phyloP scores from a whole-genome alignment of 2,888 invertebrate genomes.

The Octodonta nipae region DNA sequence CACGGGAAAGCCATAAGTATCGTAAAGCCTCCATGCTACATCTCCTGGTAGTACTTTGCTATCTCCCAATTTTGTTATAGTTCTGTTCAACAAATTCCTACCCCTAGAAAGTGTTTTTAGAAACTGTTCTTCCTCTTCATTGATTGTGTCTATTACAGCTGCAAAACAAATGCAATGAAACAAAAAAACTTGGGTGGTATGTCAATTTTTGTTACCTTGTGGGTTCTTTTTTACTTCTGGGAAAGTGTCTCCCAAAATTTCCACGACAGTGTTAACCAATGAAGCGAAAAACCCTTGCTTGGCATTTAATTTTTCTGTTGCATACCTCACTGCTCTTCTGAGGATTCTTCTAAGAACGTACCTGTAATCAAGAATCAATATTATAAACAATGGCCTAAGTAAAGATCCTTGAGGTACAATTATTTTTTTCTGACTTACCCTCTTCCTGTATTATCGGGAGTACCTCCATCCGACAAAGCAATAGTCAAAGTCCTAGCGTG shows the following conservation, averaged over 20 bases:
- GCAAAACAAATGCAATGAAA: slow-evolving; percentile 2
- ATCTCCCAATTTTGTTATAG: slow-evolving; percentile 66
- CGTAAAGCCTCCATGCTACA: slow-evolving; percentile 95
- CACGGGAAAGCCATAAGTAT: slow-evolving; percentile 97
- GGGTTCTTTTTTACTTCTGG: slow-evolving; percentile 81
- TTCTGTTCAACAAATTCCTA: slow-evolving; percentile 76
- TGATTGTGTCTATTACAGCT: slow-evolving; percentile 80
- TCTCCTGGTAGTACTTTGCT: slow-evolving; percentile 77
- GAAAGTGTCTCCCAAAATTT: slow-evolving; percentile 66
- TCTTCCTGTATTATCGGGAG: slow-evolving; percentile 92
- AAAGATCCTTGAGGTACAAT: too few relatives aligned
- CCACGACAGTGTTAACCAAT: slow-evolving; percentile 79
- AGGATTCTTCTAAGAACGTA: slow-evolving; percentile 93
- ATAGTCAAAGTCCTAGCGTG: slow-evolving; percentile 95
- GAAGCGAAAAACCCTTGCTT: slow-evolving; percentile 89
- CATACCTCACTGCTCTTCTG: slow-evolving; percentile 88
- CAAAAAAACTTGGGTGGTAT: background rate
- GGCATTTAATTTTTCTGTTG: slow-evolving; percentile 89
- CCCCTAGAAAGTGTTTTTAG: slow-evolving; percentile 88
- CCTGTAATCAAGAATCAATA: too few relatives aligned
- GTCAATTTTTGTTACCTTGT: slow-evolving; percentile 37
- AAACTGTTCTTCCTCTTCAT: slow-evolving; percentile 96
- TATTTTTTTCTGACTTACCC: too few relatives aligned
- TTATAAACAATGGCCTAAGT: too few relatives aligned
- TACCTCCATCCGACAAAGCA: slow-evolving; percentile 91